A percentile compares a stretch with the other conserved stretches of the same genome.
Evolutionary conservation across 2,797 vertebrate genomes (phyloP).

Genomic region (Phoebastria nigripes): DNA sequence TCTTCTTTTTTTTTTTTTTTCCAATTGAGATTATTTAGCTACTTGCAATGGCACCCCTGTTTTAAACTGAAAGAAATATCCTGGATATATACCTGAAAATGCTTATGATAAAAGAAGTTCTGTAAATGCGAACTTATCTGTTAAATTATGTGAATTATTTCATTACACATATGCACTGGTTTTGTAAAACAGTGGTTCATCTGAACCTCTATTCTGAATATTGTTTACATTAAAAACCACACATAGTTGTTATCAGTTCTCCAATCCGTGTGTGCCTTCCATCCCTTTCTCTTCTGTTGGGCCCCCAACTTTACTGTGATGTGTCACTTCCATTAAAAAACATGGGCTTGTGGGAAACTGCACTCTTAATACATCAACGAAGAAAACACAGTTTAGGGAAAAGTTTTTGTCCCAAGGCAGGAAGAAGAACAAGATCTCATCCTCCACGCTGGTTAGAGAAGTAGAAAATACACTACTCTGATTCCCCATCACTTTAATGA

Average conservation of each 20-base stretch:
- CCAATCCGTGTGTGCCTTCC: neutral
- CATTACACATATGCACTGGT: neutral
- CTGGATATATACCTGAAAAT: neutral
- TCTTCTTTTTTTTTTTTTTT: neutral
- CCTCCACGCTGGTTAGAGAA: neutral
- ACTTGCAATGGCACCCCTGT: neutral
- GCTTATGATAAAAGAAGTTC: neutral
- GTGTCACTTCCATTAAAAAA: neutral
- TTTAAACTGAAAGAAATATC: neutral
- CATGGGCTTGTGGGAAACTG: fast-evolving
- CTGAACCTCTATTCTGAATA: neutral
- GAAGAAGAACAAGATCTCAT: neutral
- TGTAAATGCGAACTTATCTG: neutral
- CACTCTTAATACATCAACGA: neutral
- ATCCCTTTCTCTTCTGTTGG: neutral
- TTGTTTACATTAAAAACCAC: neutral
- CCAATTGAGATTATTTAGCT: neutral
- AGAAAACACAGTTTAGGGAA: neutral
- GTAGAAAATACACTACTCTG: neutral
- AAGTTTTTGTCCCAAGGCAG: neutral
- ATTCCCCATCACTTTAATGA: neutral
- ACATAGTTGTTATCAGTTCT: neutral
- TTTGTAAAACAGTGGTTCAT: neutral
- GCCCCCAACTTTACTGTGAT: neutral
- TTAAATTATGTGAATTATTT: neutral